phyloP scores from a whole-genome alignment of 2,888 invertebrate species.

The Ectobius pallidus region DNA sequence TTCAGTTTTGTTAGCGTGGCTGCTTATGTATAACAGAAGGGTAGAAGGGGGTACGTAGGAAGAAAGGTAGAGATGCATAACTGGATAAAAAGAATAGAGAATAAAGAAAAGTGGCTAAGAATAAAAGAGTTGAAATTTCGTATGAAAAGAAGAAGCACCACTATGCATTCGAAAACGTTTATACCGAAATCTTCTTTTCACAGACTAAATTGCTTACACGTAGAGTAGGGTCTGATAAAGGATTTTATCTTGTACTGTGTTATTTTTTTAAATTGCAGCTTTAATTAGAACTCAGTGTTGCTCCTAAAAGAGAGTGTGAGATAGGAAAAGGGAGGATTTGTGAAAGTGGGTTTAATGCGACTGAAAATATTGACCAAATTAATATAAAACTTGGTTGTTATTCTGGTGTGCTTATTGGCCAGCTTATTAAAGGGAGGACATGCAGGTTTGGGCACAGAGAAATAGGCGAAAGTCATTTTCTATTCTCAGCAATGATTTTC shows the following conservation, averaged over 20 bases:
- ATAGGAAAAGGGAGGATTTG: neutral
- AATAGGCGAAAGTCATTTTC: too few relatives aligned
- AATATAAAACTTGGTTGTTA: neutral
- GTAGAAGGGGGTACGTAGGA: neutral
- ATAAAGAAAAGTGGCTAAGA: conserved; percentile 2
- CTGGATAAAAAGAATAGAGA: conserved; percentile 1
- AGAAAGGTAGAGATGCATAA: conserved; percentile 10
- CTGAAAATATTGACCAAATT: conserved; percentile 6
- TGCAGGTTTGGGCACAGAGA: too few relatives aligned
- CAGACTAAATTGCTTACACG: conserved; percentile 2
- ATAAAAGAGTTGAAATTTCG: neutral
- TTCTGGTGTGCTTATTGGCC: neutral
- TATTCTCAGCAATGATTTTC: too few relatives aligned
- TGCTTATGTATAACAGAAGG: conserved; percentile 36
- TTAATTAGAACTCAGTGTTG: neutral
- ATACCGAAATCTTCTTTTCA: neutral
- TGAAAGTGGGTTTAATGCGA: neutral
- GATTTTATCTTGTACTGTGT: conserved; percentile 5
- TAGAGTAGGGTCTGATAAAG: neutral
- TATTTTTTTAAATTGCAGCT: conserved; percentile 2
- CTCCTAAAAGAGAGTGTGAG: neutral
- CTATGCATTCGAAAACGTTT: neutral
- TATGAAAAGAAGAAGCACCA: conserved; percentile 8
- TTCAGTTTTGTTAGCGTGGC: conserved; percentile 47
- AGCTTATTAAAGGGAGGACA: neutral